These are phyloP conservation scores for Pemphredon lugubris DNA, from an alignment of 2,888 invertebrate species.

Conservation along the genomic window DNA sequence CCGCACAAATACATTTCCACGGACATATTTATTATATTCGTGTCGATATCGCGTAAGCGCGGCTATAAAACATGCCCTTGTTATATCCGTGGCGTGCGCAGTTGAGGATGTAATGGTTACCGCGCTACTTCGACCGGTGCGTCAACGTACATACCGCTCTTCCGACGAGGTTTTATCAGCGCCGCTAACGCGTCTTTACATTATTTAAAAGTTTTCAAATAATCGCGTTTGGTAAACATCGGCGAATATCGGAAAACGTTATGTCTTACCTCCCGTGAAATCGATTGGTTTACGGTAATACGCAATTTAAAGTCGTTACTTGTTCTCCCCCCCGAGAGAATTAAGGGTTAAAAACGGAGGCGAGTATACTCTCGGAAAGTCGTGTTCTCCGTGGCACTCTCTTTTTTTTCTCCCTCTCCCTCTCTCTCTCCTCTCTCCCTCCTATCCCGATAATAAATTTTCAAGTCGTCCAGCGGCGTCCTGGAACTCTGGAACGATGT, in stretches of 20 bases:
- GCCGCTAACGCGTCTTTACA: too few relatives aligned
- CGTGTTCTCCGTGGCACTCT: constrained; percentile 45
- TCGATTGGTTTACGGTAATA: constrained; percentile 39
- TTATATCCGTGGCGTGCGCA: not conserved
- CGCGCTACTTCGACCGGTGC: too few relatives aligned
- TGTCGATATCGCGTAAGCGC: constrained; percentile 1
- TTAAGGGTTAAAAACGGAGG: constrained; percentile 32
- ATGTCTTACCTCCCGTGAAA: constrained; percentile 16
- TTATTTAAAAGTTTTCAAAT: too few relatives aligned
- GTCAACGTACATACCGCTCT: too few relatives aligned
- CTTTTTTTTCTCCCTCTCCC: constrained; percentile 9
- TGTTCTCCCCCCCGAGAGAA: constrained; percentile 37
- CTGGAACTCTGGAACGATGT: constrained; percentile 67
- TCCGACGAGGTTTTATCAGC: too few relatives aligned
- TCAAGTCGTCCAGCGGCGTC: constrained; percentile 63
- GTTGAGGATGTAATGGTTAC: not conserved
- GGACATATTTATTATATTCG: constrained; percentile 42
- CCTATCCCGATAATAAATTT: constrained; percentile 65
- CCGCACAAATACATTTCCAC: constrained; percentile 32
- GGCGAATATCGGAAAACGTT: too few relatives aligned
- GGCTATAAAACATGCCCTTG: not conserved
- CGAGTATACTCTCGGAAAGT: constrained; percentile 37
- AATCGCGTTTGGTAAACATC: too few relatives aligned
- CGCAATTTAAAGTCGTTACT: constrained; percentile 49
- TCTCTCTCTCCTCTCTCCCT: constrained; percentile 20